Percentiles rank a stretch among this genome's conserved stretches.
Evolutionary conservation across 2,888 invertebrate genomes (phyloP).

Genomic region (Villa cingulata): DNA sequence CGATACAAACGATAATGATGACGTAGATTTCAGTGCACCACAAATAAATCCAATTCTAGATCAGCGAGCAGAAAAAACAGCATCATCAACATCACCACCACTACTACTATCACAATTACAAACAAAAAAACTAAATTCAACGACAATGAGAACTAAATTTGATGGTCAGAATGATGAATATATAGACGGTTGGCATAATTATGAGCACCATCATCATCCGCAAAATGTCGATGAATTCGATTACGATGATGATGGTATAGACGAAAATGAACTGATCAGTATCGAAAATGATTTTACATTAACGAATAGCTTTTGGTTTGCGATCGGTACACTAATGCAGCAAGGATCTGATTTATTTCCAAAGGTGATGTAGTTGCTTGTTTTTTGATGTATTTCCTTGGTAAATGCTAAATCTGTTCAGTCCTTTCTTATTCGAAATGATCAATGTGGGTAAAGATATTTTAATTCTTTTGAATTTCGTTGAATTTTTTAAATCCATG

Average conservation of each 20-base stretch:
- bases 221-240: background rate
- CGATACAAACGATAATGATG: background rate
- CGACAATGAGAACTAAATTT: background rate
- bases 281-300: constrained; percentile 71
- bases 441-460: too few relatives aligned
- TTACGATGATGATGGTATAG: constrained; percentile 14
- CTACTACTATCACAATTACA: too few relatives aligned
- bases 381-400: background rate
- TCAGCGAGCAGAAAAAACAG: too few relatives aligned
- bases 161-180: background rate
- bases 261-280: constrained; percentile 23
- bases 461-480: too few relatives aligned
- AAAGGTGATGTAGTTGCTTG: constrained; percentile 27
- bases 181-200: background rate
- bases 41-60: background rate
- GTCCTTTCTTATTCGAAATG: too few relatives aligned
- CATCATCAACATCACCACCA: background rate
- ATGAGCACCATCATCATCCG: constrained; percentile 5
- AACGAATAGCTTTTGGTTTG: constrained; percentile 76
- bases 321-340: constrained; percentile 78
- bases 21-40: background rate
- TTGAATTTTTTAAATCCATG: too few relatives aligned
- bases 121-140: background rate
- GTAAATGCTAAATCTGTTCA: too few relatives aligned
- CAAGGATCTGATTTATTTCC: constrained; percentile 71